Conservation (phyloP, 2,888 invertebrate species). For the Asteroscopus sphinx region DNA sequence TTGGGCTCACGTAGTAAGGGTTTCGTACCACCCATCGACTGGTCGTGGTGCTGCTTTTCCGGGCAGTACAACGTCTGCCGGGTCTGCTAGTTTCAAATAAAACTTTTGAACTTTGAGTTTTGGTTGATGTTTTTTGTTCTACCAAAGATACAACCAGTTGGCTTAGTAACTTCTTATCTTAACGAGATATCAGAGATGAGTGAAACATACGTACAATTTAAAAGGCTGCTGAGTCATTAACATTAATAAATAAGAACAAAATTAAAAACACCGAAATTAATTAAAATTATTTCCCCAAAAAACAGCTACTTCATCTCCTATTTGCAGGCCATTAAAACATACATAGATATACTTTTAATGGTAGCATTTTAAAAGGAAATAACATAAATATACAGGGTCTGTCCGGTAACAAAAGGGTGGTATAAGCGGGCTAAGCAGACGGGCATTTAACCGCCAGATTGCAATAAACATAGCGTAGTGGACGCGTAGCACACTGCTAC, state of each 20-base stretch:
- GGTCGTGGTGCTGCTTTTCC: too few relatives aligned
- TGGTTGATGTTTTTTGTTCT: too few relatives aligned
- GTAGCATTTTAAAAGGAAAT: slow-evolving; percentile 54
- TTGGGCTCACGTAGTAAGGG: too few relatives aligned
- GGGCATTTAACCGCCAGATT: slow-evolving; percentile 87
- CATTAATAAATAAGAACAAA: not conserved
- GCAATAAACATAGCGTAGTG: slow-evolving; percentile 87
- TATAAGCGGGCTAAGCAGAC: slow-evolving; percentile 82
- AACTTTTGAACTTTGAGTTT: too few relatives aligned
- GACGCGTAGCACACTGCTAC: slow-evolving; percentile 79
- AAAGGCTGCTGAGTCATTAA: too few relatives aligned
- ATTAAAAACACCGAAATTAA: not conserved
- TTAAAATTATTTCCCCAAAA: slow-evolving; percentile 21
- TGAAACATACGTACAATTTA: not conserved
- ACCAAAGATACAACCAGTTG: too few relatives aligned
- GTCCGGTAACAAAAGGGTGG: slow-evolving; percentile 76
- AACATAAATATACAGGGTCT: slow-evolving; percentile 65
- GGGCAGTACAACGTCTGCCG: too few relatives aligned
- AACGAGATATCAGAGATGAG: too few relatives aligned
- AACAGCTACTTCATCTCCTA: slow-evolving; percentile 1
- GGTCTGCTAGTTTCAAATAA: too few relatives aligned
- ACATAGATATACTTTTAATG: slow-evolving; percentile 46
- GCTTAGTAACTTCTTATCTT: too few relatives aligned
- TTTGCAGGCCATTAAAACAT: slow-evolving; percentile 33
- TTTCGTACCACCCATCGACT: too few relatives aligned